Base-by-base conservation (phyloP, 2,888 invertebrate species). In the Diarsia dahlii region DNA sequence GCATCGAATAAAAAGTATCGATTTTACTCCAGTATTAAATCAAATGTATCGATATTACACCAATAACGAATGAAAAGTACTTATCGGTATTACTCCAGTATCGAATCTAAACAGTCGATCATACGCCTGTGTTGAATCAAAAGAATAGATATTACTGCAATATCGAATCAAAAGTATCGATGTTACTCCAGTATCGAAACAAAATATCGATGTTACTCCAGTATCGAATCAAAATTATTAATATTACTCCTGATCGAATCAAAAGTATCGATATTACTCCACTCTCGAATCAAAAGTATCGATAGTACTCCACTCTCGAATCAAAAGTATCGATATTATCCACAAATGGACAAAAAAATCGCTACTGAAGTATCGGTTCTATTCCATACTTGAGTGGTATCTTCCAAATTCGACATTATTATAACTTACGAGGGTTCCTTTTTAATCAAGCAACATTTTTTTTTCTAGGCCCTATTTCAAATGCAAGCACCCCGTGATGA, bases 401-500 rank as follows among this genome's bases (percentile, higher is more conserved):
- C 20, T 52, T 20, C 20, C 6, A 52, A 20, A 52, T 52, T 52
- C 20, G 20, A 3, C 0, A 52, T 52, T 20, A 52, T 20, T 52
- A 52, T 52, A 20, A 20, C 20, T 20, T 3, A 52, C 52, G 3
- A 6, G 10, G 20, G 10, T 28, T 15, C 15, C 13, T 56, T 58
- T 58, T 58, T 28, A 58, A 54, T 39, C 20, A 15, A 69, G n/a
- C 10, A 1, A 6, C 20, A 0, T 64, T 75, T 46, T 2, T 54
- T 13, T 34, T 76, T 63, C 20, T 18, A 97, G 97, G 97, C 98
- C 3, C 95, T 99, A 15, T 98, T 98, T 92, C 98, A 98, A 89
- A 98, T 98, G 86, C 98, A 98, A 94, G 98, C 98, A 2, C 98
- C 99, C 0, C 97, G 99, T 20, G 99, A 99, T 91, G 99, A 99